Evolutionary conservation across 2,888 invertebrate genomes (phyloP), one percentile per base, ranked within the genome.

Genomic region (Drosophila fulvimacula): DNA sequence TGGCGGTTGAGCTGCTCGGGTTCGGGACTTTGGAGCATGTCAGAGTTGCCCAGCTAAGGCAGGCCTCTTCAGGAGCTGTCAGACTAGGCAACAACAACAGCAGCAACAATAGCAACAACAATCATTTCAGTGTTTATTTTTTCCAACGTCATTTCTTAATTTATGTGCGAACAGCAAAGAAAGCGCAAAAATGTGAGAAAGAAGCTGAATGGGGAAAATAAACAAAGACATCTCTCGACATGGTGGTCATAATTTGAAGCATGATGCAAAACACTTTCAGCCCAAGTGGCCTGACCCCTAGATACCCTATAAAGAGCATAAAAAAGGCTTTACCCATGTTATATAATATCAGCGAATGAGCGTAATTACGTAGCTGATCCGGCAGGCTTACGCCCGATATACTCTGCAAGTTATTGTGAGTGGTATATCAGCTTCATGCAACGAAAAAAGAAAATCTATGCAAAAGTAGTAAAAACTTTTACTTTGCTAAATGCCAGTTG

Each of bases 131-230:
- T 79, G 76, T 76, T 81, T 79, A 69, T 73, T 74, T 70, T 69
- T 74, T 76, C 73, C 82, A 79, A 69, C 79, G 81, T 74, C 82
- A 85, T 79, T 88, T 82, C 86, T 79, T 88, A 88, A 83, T 83
- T 88, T 83, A 88, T 88, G 88, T 77, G 82, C 82, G 65, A 65
- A 68, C 51, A 57, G 75, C 71, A 69, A 78, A 56, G 82, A 72
- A 81, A 81, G 73, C 73, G 57, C 74, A 72, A 64, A 24, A 83
- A 15, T 80, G 19, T 11, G 10, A 30, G 46, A 46, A 48, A 1
- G 46, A 30, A 30, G 10, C 64, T 72, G 81, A 70, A 83, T 78
- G 72, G 36, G 44, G 63, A 76, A 66, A 71, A 52, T 65, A 83
- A 86, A 81, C 84, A 82, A 76, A 79, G 76, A 76, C 80, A 76